phyloP scores from a whole-genome alignment of 2,888 invertebrate species.

The Eubasilissa splendida region DNA sequence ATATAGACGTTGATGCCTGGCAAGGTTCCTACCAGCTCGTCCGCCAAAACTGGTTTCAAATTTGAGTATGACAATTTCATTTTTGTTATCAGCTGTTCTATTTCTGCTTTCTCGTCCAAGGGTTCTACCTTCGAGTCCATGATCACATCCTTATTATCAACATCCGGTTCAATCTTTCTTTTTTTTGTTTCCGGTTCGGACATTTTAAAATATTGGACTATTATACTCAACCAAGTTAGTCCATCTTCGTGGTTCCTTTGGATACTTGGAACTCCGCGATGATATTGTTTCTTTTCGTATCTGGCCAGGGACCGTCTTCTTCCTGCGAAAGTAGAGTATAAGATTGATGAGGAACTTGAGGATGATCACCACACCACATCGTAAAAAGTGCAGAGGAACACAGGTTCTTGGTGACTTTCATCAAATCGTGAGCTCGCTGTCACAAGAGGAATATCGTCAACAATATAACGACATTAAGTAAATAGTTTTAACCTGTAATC shows the following conservation, averaged over 20 bases:
- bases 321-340: constrained; percentile 37
- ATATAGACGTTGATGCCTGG: constrained; percentile 74
- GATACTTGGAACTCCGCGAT: no score
- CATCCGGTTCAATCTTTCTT: constrained; percentile 18
- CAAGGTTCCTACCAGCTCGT: constrained; percentile 70
- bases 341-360: constrained; percentile 10
- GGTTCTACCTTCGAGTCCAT: neutral
- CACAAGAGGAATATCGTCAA: no score
- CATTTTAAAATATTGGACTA: constrained; percentile 34
- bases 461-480: no score
- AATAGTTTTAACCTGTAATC: no score
- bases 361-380: no score
- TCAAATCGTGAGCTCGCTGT: no score
- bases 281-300: neutral
- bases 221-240: neutral
- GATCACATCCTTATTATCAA: constrained; percentile 14
- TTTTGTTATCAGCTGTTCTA: constrained; percentile 28
- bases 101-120: neutral
- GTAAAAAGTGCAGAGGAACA: no score
- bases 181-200: constrained; percentile 46
- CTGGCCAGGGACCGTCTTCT: constrained; percentile 13
- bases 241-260: neutral
- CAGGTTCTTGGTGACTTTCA: no score
- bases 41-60: constrained; percentile 71
- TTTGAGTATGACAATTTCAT: constrained; percentile 61